Evolutionary conservation across 2,113 vertebrate species (phyloP).

Genomic region (Himantopus leucocephalus): DNA sequence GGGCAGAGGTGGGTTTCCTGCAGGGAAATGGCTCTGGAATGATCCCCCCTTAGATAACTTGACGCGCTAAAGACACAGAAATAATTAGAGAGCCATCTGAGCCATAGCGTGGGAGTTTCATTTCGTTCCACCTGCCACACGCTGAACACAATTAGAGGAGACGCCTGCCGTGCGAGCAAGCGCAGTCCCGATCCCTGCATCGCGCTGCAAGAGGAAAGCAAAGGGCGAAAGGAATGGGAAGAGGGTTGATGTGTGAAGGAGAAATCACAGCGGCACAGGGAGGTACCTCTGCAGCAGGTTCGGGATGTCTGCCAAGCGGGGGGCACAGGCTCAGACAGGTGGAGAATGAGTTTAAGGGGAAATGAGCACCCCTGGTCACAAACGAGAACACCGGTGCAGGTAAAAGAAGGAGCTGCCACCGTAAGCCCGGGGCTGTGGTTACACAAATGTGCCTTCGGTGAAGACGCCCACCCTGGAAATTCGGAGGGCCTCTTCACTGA

Average conservation of each 20-base stretch:
- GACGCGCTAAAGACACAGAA: not conserved
- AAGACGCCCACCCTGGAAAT: not conserved
- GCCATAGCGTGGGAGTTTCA: not conserved
- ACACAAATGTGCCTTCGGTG: not conserved
- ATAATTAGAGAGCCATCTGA: constrained; percentile 37
- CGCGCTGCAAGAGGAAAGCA: rapidly evolving
- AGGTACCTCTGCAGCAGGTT: not conserved
- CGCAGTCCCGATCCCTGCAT: not conserved
- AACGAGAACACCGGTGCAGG: rapidly evolving
- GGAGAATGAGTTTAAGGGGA: not conserved
- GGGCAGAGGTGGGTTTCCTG: not conserved
- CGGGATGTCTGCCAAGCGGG: rapidly evolving
- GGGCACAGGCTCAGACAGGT: not conserved
- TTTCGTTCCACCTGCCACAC: constrained; percentile 38
- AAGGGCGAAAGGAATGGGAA: not conserved
- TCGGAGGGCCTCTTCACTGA: rapidly evolving
- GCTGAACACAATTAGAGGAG: not conserved
- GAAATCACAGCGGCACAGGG: not conserved
- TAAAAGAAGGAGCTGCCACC: not conserved
- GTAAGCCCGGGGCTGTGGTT: not conserved
- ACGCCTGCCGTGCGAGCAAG: not conserved
- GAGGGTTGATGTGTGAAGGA: not conserved
- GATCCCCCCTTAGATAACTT: not conserved
- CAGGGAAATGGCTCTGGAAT: not conserved
- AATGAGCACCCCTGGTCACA: not conserved